Conservation (phyloP, 2,113 vertebrate genomes). For the Xerus inauris region DNA sequence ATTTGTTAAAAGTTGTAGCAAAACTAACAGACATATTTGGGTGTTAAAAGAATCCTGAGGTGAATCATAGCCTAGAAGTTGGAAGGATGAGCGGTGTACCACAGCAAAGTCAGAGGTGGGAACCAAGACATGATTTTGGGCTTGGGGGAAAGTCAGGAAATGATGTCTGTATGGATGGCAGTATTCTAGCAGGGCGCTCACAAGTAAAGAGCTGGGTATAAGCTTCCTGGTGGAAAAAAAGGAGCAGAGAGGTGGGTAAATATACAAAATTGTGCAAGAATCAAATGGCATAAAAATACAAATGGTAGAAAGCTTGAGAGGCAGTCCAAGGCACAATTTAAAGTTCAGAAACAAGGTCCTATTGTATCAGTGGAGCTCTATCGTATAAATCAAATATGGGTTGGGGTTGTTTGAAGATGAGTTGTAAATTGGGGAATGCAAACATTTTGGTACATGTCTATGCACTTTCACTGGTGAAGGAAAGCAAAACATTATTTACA, state of each 20-base stretch:
- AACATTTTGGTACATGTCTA: neutral
- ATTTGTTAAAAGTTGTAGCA: constrained; percentile 46
- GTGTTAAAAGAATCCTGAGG: neutral
- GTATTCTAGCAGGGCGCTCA: neutral
- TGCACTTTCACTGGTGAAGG: neutral
- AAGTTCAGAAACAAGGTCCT: neutral
- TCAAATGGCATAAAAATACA: neutral
- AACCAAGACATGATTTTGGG: neutral
- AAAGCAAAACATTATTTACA: neutral
- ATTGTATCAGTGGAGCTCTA: neutral
- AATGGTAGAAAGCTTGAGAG: neutral
- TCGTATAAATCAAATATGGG: neutral
- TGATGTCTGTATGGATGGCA: neutral
- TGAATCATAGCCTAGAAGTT: neutral
- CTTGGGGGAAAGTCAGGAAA: neutral
- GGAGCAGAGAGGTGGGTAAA: neutral
- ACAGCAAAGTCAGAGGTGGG: neutral
- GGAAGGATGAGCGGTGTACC: neutral
- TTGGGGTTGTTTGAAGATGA: neutral
- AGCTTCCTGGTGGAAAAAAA: neutral
- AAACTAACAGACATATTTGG: neutral
- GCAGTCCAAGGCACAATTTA: neutral
- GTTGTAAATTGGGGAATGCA: no score
- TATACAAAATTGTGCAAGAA: neutral
- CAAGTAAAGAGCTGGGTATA: neutral